A percentile compares a stretch with the other conserved stretches of the same genome.
Evolutionary conservation across 2,888 invertebrate species (phyloP).

Genomic region (Lithophane ornitopus): DNA sequence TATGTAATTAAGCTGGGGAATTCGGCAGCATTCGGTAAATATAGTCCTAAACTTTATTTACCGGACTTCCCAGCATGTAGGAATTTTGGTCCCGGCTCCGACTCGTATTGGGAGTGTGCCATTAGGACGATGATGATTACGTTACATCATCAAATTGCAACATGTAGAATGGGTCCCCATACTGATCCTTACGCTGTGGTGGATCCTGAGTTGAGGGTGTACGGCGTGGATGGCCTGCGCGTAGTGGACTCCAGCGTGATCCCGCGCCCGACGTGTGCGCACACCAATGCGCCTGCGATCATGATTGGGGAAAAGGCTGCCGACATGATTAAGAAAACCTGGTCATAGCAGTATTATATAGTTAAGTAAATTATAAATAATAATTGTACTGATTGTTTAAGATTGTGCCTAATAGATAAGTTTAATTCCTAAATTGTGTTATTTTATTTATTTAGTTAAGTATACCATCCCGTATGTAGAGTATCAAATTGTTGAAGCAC

Average conservation of each 20-base stretch:
- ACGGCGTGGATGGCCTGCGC: conserved; percentile 91
- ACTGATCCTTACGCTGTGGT: conserved; percentile 92
- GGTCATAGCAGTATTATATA: conserved; percentile 72
- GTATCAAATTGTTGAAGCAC: background rate
- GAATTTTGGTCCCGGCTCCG: conserved; percentile 87
- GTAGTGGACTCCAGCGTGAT: conserved; percentile 93
- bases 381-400: conserved; percentile 30
- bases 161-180: conserved; percentile 93
- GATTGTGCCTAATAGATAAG: conserved; percentile 37
- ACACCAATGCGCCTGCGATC: conserved; percentile 92
- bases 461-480: background rate
- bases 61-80: conserved; percentile 90
- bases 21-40: conserved; percentile 91
- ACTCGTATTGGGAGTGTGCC: conserved; percentile 93
- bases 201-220: conserved; percentile 91
- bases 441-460: conserved; percentile 12
- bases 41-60: conserved; percentile 89
- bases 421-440: background rate
- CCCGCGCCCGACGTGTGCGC: conserved; percentile 91
- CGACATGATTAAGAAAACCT: conserved; percentile 92
- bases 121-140: conserved; percentile 90
- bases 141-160: conserved; percentile 92
- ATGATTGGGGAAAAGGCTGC: conserved; percentile 94
- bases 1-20: conserved; percentile 90
- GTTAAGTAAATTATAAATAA: conserved; percentile 37